A percentile compares a stretch with the other conserved stretches of the same genome.
These are phyloP conservation scores for Cebus imitator DNA, from an alignment of 2,113 vertebrate genomes.

Conservation along the genomic window DNA sequence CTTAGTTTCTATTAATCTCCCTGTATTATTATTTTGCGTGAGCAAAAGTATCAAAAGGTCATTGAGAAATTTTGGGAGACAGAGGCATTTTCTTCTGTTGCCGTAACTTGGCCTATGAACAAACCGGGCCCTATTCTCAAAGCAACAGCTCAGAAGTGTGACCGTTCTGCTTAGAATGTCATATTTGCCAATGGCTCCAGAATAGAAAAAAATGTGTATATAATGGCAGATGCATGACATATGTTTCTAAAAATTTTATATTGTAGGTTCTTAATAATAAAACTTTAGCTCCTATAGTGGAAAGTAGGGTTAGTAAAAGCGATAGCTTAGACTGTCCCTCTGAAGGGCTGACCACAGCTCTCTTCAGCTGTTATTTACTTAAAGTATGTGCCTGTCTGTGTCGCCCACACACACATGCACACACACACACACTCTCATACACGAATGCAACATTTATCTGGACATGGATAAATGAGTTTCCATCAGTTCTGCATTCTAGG, in stretches of 20 bases:
- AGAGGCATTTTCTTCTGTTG: not conserved
- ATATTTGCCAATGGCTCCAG: not conserved
- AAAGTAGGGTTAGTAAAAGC: not conserved
- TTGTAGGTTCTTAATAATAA: not conserved
- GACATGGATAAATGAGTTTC: not conserved
- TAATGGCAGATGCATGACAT: not conserved
- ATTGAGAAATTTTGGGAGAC: not conserved
- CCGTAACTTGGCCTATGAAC: not conserved
- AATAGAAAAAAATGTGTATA: fast-evolving
- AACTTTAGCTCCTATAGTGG: not conserved
- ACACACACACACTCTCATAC: fast-evolving
- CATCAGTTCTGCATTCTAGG: not conserved
- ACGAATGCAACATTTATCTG: fast-evolving
- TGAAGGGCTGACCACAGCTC: not conserved
- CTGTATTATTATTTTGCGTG: fast-evolving
- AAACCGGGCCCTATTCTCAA: no score
- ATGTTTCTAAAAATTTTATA: not conserved
- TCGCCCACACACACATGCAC: no score
- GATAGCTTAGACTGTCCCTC: not conserved
- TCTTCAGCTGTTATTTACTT: not conserved
- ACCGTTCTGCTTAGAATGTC: fast-evolving
- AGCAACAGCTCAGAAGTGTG: not conserved
- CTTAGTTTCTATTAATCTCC: fast-evolving
- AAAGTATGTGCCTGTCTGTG: no score
- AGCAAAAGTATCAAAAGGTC: not conserved